Evolutionary conservation across 2,797 vertebrate species (phyloP), one percentile per base, ranked within the genome.

Genomic region (Sebastes oblongus): DNA sequence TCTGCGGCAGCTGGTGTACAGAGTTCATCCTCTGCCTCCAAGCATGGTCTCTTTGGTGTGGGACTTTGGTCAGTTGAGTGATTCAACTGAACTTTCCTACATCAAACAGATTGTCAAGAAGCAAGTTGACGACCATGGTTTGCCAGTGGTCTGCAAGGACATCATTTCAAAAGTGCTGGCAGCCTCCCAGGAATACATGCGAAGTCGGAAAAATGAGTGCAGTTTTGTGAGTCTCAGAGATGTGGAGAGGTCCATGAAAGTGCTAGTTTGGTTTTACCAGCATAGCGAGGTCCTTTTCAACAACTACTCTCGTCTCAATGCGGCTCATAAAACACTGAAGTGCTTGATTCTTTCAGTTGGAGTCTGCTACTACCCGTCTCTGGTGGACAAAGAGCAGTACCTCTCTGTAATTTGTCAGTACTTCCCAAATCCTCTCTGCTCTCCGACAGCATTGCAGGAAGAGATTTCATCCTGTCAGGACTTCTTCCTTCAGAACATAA

Each of bases 11-110:
- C 91, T 97, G 66, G 96, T 97, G n/a, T 97, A 97, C 77, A 85
- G 96, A 54, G 96, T 97, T 75, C 96, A 96, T 67, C 95, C 94
- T 12, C 85, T 97, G 46, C 96, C 96, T n/a, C 94, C 96, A 46
- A 96, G 96, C 84, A 94, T 97, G 91, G 92, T 93, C 8, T 94
- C 96, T 6, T 88, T 97, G 68, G 95, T 97, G 4, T 97, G 96
- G 96, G 96, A 97, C 70, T 97, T 97, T 85, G 96, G 96, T 36
- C 96, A 96, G 86, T 69, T 97, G 73, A 96, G 93, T 30, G 91
- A 96, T 82, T 72, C 86, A 46, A 91, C 96, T 5, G 96, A 97
- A 81, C 78, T 81, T 14, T 93, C 95, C 12, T 97, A 97, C 82
- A 96, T 96, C 76, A 69, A 24, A 22, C 95, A 96, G 83, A 97